Evolutionary conservation across 2,888 invertebrate species (phyloP).

Genomic region (Leptopilina syphax): DNA sequence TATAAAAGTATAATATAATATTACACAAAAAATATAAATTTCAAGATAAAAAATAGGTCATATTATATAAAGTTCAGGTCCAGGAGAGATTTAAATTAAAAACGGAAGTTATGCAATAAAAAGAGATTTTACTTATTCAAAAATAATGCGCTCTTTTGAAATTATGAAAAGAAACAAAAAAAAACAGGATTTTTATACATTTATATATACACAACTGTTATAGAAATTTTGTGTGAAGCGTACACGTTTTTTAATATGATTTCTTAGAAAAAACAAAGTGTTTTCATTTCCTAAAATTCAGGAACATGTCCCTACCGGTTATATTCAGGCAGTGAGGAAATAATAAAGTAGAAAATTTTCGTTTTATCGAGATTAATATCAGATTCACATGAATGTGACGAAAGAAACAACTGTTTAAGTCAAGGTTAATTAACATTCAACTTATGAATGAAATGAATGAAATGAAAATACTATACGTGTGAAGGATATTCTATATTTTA

Average conservation of each 20-base stretch:
- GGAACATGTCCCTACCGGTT: conserved; percentile 37
- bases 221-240: too few species aligned
- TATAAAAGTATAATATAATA: too few species aligned
- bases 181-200: too few species aligned
- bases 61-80: too few species aligned
- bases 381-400: conserved; percentile 33
- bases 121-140: too few species aligned
- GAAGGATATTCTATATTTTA: conserved; percentile 6
- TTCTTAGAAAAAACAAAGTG: conserved; percentile 33
- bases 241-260: background rate
- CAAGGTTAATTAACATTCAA: conserved; percentile 40
- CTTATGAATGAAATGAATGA: conserved; percentile 63
- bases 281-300: conserved; percentile 7
- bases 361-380: conserved; percentile 27
- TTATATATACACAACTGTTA: too few species aligned
- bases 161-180: too few species aligned
- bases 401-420: conserved; percentile 13
- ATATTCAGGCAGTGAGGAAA: conserved; percentile 23
- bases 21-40: too few species aligned
- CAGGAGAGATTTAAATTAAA: too few species aligned
- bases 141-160: too few species aligned
- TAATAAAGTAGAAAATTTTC: conserved; percentile 30
- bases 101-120: too few species aligned
- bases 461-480: conserved; percentile 51
- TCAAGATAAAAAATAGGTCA: too few species aligned